Percentiles rank a stretch among this genome's conserved stretches.
Conservation (phyloP, 2,797 vertebrate species). For the Taeniopygia guttata region DNA sequence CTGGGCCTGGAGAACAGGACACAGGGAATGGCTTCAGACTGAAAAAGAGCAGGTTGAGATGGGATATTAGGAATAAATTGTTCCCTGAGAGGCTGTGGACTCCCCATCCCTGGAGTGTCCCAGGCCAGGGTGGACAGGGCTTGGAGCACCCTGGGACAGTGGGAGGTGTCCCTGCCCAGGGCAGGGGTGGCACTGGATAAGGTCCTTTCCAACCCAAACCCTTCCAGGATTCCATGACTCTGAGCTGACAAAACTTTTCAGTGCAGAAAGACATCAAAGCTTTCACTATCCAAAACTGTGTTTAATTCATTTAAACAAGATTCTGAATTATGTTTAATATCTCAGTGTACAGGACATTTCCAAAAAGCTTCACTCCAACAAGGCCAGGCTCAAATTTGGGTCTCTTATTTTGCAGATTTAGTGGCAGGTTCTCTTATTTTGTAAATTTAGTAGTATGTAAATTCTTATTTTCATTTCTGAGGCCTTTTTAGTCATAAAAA, state of each 20-base stretch:
- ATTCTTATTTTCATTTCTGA: not conserved
- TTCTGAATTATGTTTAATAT: not conserved
- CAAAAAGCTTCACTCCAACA: not conserved
- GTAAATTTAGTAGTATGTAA: not conserved
- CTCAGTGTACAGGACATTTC: not conserved
- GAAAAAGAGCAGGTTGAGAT: accelerated
- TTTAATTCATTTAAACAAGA: not conserved
- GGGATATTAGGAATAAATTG: accelerated
- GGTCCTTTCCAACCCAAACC: not conserved
- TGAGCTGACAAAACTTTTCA: not conserved
- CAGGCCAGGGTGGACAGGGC: accelerated
- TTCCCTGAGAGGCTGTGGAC: not conserved
- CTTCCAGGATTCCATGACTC: not conserved
- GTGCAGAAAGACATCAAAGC: not conserved
- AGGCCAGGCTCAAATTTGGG: not conserved
- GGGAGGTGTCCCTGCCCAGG: not conserved
- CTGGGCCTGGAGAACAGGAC: not conserved
- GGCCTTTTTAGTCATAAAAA: not conserved
- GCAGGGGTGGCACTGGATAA: not conserved
- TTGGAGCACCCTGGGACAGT: not conserved
- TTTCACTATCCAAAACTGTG: not conserved
- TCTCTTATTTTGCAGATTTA: not conserved
- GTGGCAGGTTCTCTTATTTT: not conserved
- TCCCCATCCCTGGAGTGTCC: not conserved
- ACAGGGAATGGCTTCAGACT: too few relatives aligned